phyloP scores from a whole-genome alignment of 2,888 invertebrate genomes.

The Lagria hirta region DNA sequence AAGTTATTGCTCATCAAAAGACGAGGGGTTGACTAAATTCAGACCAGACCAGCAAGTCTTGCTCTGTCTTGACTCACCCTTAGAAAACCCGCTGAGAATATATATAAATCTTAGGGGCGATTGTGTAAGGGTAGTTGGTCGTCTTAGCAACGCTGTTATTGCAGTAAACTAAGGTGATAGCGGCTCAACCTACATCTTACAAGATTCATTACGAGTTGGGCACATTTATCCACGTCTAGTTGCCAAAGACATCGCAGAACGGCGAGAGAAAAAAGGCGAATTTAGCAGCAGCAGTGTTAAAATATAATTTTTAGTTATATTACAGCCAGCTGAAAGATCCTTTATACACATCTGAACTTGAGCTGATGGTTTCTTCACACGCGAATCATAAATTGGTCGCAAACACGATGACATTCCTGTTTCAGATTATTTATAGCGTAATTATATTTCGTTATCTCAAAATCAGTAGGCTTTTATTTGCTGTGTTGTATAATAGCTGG shows the following conservation, averaged over 20 bases:
- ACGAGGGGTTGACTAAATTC: constrained; percentile 2
- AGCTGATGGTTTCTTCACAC: constrained; percentile 17
- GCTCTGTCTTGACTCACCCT: constrained; percentile 23
- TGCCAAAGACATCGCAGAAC: background rate
- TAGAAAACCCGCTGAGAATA: constrained; percentile 43
- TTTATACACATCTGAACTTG: no score
- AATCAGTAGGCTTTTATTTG: constrained; percentile 22
- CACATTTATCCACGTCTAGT: background rate
- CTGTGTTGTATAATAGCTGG: constrained; percentile 16
- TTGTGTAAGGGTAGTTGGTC: constrained; percentile 45
- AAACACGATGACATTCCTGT: constrained; percentile 27
- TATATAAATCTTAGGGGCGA: constrained; percentile 47
- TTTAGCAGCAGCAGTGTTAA: no score
- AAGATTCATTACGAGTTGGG: constrained; percentile 14
- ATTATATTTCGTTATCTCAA: constrained; percentile 23
- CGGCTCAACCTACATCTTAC: constrained; percentile 4
- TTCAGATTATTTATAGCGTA: constrained; percentile 21
- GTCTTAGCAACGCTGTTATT: constrained; percentile 38
- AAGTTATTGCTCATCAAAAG: constrained; percentile 11
- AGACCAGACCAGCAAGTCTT: background rate
- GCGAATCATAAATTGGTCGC: constrained; percentile 25
- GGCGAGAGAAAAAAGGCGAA: background rate
- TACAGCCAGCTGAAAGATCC: no score
- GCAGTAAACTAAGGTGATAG: constrained; percentile 18
- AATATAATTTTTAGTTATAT: no score